Evolutionary conservation across 1,140 invertebrate species (phyloP).

Genomic region (Listronotus bonariensis): DNA sequence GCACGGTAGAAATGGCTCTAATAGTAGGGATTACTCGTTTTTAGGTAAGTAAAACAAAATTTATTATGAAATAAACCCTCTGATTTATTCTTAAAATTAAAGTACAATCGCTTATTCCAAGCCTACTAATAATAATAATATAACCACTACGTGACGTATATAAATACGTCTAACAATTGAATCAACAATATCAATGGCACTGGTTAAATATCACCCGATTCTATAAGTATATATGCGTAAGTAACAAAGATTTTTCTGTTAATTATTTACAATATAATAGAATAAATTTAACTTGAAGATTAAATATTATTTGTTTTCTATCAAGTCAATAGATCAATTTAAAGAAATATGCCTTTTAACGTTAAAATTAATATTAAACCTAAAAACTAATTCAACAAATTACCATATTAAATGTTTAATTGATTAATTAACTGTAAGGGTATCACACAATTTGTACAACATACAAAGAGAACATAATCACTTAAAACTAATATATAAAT

Average conservation of each 20-base stretch:
- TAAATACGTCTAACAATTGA: constrained; percentile 55
- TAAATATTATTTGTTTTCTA: constrained; percentile 17
- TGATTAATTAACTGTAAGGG: constrained; percentile 17
- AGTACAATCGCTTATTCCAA: constrained; percentile 53
- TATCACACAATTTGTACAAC: constrained; percentile 38
- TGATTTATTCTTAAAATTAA: constrained; percentile 56
- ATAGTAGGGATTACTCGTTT: no score
- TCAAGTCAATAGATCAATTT: constrained; percentile 31
- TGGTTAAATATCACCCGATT: constrained; percentile 59
- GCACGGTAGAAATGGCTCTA: no score
- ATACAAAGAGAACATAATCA: constrained; percentile 23
- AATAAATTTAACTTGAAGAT: constrained; percentile 32
- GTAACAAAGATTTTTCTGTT: constrained; percentile 50
- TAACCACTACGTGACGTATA: constrained; percentile 53
- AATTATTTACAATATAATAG: constrained; percentile 47
- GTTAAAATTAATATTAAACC: constrained; percentile 21
- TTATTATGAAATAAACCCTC: constrained; percentile 54
- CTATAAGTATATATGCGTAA: constrained; percentile 52
- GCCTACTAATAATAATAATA: constrained; percentile 53
- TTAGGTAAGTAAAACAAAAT: constrained; percentile 11
- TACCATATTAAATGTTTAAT: constrained; percentile 19
- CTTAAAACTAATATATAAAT: constrained; percentile 17
- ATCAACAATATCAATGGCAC: constrained; percentile 58
- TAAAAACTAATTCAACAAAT: constrained; percentile 39
- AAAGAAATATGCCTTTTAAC: constrained; percentile 15